Base-by-base conservation (phyloP, 2,113 vertebrate species). In the Atherinomorus stipes region DNA sequence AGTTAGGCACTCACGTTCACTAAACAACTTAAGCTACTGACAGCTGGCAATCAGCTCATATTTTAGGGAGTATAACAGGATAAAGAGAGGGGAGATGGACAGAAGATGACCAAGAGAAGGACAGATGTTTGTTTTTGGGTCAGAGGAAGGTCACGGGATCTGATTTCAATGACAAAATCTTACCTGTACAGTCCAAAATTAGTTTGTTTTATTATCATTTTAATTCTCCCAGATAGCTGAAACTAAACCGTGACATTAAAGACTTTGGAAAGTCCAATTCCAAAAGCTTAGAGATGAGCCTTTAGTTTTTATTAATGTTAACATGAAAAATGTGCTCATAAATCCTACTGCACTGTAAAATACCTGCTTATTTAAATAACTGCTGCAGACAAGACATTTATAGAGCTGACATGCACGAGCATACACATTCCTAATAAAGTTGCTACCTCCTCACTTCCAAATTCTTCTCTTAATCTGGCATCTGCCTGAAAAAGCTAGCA, bases 21-120 rank as follows among this genome's bases (percentile, higher is more conserved):
- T 49, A 4, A 1, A 6, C 54, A 34, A 28, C 19, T 25, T 22
- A 4, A 34, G 5, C 59, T 7, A 7, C 52, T 84, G 75, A 71
- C 80, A 88, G 71, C 67, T 71, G 62, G 28, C 66, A 12, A 76
- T 86, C 86, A 86, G 60, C 64, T 80, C 58, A 52, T 51, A 63
- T 37, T 74, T 84, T 22, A 64, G 44, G 38, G 7, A 52, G 26
- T 47, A 53, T 66, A 44, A 64, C 53, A 62, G 52, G 49, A 57
- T 9, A 62, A 19, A 9, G 64, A 77, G 52, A 60, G 40, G n/a
- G 42, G 61, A 75, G 63, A 64, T 25, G 18, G 71, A 50, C 15
- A 56, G 63, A 42, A 65, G 11, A 18, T 8, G 25, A 37, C 0
- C 38, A 67, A 49, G 1, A 49, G 49, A 44, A 11, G 18, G 51